A percentile compares a stretch with the other conserved stretches of the same genome.
Conservation (phyloP, 2,113 vertebrate species). For the Orthonyx spaldingii region DNA sequence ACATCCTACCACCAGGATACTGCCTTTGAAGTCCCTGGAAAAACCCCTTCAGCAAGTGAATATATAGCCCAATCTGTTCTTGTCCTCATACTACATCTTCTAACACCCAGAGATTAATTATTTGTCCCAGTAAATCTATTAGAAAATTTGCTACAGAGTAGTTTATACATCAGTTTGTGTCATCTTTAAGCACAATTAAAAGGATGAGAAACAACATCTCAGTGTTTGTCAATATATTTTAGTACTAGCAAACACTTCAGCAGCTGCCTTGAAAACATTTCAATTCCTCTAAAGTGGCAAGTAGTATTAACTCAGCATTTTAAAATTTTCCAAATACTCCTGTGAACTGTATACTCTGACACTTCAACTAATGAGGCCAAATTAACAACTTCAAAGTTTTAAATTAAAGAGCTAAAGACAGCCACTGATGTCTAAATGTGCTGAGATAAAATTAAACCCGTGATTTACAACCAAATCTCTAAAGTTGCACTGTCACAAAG, state of each 20-base stretch:
- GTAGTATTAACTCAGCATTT: neutral
- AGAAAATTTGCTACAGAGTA: neutral
- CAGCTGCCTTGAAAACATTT: neutral
- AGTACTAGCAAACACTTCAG: neutral
- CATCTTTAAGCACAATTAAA: neutral
- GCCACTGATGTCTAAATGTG: neutral
- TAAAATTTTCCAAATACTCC: neutral
- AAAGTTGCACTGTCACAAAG: neutral
- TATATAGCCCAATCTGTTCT: neutral
- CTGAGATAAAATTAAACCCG: neutral
- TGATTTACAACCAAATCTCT: neutral
- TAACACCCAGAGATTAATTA: neutral
- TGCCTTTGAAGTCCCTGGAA: neutral
- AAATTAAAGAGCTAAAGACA: constrained; percentile 1
- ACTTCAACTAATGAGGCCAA: neutral
- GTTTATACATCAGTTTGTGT: neutral
- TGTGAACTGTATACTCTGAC: neutral
- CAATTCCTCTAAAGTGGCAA: neutral
- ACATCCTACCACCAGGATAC: neutral
- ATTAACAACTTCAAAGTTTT: neutral
- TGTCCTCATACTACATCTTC: neutral
- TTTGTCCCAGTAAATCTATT: neutral
- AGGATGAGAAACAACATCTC: neutral
- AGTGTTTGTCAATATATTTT: neutral
- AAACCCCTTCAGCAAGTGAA: neutral